Conservation (phyloP, 2,888 invertebrate genomes). For the Mycalesis mineus region DNA sequence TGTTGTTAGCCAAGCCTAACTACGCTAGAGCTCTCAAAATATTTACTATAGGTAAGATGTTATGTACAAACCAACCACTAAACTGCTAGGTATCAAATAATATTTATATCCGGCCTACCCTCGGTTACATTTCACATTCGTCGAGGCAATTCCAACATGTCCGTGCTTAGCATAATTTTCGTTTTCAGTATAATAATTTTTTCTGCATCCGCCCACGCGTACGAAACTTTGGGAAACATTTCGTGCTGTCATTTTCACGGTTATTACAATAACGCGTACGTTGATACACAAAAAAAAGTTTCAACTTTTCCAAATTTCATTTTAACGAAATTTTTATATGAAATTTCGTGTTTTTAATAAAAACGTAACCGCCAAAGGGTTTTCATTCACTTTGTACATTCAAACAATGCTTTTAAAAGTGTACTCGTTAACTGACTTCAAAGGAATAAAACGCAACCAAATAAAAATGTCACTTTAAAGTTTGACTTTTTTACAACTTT, state of each 20-base stretch:
- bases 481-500: background rate
- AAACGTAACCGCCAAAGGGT: conserved; percentile 10
- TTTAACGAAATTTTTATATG: background rate
- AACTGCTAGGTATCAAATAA: background rate
- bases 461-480: background rate
- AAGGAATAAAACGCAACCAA: conserved; percentile 15
- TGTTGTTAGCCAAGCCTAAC: no score
- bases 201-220: background rate
- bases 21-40: no score
- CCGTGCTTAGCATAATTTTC: conserved; percentile 3
- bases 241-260: conserved; percentile 1
- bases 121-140: background rate
- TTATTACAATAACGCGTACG: conserved; percentile 3
- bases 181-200: background rate
- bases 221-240: background rate
- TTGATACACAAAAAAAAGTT: conserved; percentile 1
- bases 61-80: no score
- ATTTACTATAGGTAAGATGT: no score
- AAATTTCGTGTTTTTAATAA: conserved; percentile 10
- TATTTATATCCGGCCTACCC: background rate
- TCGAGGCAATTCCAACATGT: background rate
- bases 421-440: conserved; percentile 18
- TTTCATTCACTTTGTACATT: conserved; percentile 11
- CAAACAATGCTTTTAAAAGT: conserved; percentile 14
- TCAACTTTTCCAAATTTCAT: background rate